Evolutionary conservation across 1,140 invertebrate genomes (phyloP), one percentile per base, ranked within the genome.

Genomic region (Caenorhabditis tropicalis): DNA sequence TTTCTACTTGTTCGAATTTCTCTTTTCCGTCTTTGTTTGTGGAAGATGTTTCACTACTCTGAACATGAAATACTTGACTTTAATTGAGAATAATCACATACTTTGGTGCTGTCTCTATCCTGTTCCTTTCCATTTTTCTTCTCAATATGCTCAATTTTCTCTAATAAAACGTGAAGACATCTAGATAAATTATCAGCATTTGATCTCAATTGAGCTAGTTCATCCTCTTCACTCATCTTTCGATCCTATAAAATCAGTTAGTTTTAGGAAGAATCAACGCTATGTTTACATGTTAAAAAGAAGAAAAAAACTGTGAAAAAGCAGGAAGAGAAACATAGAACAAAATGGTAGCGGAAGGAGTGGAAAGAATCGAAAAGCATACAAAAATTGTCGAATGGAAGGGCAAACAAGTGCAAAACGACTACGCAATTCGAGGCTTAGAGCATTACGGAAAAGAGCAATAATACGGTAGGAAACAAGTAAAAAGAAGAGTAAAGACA

Each of bases 141-240:
- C 83, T 89, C 89, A 15, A 90, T 81, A 60, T 90, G 58, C 65
- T 91, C 90, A 60, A 90, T 91, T 39, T 90, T 86, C 33, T 85
- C 65, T 16, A 88, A 85, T 36, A 90, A 82, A 19, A 88, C 82
- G 36, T 88, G 84, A 33, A 90, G 82, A 46, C 89, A 90, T 81
- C 88, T 56, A 9, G 88, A 83, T 15, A 91, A 79, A 53, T 86
- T 88, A 31, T 88, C 86, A 33, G 89, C 89, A 79, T 88, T 91
- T 15, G 84, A 82, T 16, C 89, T 88, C 43, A 90, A 81, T 82
- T 90, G 86, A 65, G 24, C 36, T n/a, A 91, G 58, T 49, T 88
- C 88, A 43, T 74, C 65, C 36, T 74, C 65, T 43, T 74, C 65
- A 24, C 65, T 46, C 65, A 74, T 74, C 65, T 43, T 74, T 24